A percentile compares a stretch with the other conserved stretches of the same genome.
phyloP scores from a whole-genome alignment of 2,797 vertebrate genomes.

The Peromyscus eremicus region DNA sequence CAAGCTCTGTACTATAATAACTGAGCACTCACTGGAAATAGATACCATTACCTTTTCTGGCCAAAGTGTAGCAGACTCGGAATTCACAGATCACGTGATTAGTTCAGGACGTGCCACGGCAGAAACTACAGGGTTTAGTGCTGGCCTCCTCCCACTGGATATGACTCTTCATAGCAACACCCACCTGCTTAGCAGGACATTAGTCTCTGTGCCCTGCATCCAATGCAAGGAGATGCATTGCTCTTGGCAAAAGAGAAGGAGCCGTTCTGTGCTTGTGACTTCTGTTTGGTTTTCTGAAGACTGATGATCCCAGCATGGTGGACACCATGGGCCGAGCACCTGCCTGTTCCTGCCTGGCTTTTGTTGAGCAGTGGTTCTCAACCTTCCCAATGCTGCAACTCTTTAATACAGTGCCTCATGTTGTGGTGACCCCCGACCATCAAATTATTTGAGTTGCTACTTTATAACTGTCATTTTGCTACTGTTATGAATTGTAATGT shows the following conservation, averaged over 20 bases:
- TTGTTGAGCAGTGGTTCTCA: not conserved
- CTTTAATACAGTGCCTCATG: not conserved
- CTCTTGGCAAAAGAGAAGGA: not conserved
- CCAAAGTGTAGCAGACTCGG: not conserved
- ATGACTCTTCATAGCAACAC: not conserved
- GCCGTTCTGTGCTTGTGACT: not conserved
- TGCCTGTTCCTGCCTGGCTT: not conserved
- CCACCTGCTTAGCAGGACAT: fast-evolving
- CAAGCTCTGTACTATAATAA: not conserved
- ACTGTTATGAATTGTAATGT: not conserved
- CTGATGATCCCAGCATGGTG: not conserved
- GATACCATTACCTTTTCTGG: not conserved
- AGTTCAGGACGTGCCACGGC: not conserved
- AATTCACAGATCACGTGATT: not conserved
- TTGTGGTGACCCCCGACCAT: not conserved
- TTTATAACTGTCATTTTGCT: not conserved
- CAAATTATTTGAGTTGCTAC: not conserved
- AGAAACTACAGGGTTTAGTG: not conserved
- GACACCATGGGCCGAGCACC: not conserved
- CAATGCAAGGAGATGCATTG: fast-evolving
- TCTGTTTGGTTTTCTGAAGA: not conserved
- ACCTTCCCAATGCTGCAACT: not conserved
- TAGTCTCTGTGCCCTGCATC: fast-evolving
- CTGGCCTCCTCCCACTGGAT: not conserved
- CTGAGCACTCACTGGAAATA: not conserved